Conservation (phyloP, 2,888 invertebrate species). For the Imbricaverruca yamaguchii region DNA sequence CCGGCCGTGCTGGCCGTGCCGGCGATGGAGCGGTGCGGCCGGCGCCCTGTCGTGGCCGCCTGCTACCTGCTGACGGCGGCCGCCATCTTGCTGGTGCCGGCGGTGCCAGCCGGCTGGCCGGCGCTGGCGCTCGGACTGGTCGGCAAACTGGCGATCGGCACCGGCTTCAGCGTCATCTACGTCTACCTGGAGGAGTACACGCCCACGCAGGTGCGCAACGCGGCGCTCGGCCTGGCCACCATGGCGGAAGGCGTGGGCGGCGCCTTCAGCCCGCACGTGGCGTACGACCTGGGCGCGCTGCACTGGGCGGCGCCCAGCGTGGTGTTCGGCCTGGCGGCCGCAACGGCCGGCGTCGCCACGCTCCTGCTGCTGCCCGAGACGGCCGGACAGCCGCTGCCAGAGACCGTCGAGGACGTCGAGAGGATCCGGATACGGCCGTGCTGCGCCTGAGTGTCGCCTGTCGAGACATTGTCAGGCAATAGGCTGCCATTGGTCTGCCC, state of each 20-base stretch:
- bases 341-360: not conserved
- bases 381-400: not conserved
- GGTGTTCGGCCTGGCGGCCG: not conserved
- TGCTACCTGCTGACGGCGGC: constrained; percentile 43
- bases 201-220: constrained; percentile 43
- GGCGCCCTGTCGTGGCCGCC: constrained; percentile 42
- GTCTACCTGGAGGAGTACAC: constrained; percentile 39
- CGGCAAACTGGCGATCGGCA: constrained; percentile 43
- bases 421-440: not conserved
- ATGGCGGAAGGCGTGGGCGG: constrained; percentile 44
- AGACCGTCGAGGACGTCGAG: not conserved
- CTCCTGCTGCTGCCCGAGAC: not conserved
- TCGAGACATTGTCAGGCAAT: not conserved
- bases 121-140: constrained; percentile 37
- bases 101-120: constrained; percentile 34
- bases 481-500: not conserved
- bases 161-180: constrained; percentile 45
- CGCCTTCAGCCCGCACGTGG: constrained; percentile 43
- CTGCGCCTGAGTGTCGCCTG: not conserved
- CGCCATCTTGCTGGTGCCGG: constrained; percentile 42
- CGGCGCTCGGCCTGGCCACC: constrained; percentile 33
- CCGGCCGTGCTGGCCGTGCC: constrained; percentile 42
- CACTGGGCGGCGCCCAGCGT: constrained; percentile 6
- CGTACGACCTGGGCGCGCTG: constrained; percentile 32
- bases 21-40: constrained; percentile 42